Evolutionary conservation across 2,888 invertebrate genomes (phyloP), one percentile per base, ranked within the genome.

Genomic region (Metopia argyrocephala): DNA sequence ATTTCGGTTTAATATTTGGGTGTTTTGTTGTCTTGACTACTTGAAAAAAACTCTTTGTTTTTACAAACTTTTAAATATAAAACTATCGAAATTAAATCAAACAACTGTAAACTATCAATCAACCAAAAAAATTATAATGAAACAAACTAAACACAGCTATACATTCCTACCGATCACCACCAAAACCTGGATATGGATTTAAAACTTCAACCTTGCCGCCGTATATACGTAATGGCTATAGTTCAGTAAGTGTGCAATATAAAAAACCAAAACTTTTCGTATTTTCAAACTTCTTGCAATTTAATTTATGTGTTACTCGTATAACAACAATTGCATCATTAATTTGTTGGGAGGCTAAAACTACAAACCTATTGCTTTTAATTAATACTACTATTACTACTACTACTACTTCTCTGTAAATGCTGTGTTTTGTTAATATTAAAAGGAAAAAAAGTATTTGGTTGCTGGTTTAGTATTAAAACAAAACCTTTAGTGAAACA

Each of bases 181-280:
- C 95, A 87, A 95, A 94, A 91, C 95, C 95, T 86, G 96, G 95
- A 90, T 95, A 94, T 91, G 93, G 93, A 90, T 92, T 93, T 90
- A 94, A 94, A 92, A 93, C 94, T 86, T 92, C 93, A 89, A 95
- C 95, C 87, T 93, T 95, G 91, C 95, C 95, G 85, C 92, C 93
- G 87, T 92, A 92, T 86, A 91, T 91, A 88, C 91, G 91, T 85
- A 91, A 91, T 86, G 91, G 91, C 83, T 91, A 91, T 87, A 90
- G 91, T 86, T 91, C 91, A 86, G 91, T 91, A 91, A 91, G 91
- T 91, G 79, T 81, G 66, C 76, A 69, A 78, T 64, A 31, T 69
- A 74, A 54, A 28, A 45, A 27, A 69, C 66, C 59, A 66, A 59
- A 48, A 65, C 50, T 48, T 48, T 68, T 64, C 56, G 45, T 68